Base-by-base conservation (phyloP, 2,113 vertebrate genomes). In the Merops nubicus region DNA sequence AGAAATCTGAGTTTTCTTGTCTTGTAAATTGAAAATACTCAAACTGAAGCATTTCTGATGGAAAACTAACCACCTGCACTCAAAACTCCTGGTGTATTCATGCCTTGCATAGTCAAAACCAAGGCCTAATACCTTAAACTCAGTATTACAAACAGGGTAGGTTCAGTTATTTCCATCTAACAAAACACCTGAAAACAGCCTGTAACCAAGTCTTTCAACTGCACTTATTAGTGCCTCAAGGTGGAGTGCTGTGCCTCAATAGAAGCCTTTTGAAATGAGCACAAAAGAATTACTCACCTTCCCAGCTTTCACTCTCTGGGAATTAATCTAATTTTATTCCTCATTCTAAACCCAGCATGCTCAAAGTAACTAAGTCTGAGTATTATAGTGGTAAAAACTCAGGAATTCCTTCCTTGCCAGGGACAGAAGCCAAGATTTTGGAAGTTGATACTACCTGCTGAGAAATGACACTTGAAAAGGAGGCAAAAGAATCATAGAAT, bases 391-490 rank as follows among this genome's bases (percentile, higher is more conserved):
- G 23, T 5, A 78, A 63, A 50, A 26, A 2, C 21, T 26, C 62
- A 42, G 34, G 13, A 70, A 34, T 7, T 21, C 2, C 17, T 40
- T 48, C 74, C 11, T 60, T 18, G 4, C 0, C 12, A 7, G 59
- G 69, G 29, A 34, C n/a, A n/a, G n/a, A 86, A 82, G 4, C 12
- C n/a, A 43, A 4, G 21, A 8, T 57, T 28, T 67, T 93, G 6
- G 3, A 63, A 80, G 7, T 3, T 33, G 31, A n/a, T 50, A 12
- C 29, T 33, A 36, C n/a, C 17, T 43, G n/a, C 62, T 36, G 22
- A 56, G 29, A 93, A 72, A 13, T 1, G 1, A 4, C 28, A 36
- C 28, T 79, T 48, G 15, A 9, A 33, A 72, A 63, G 8, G 23
- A 36, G 6, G 13, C 20, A 74, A 31, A n/a, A n/a, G n/a, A n/a